Evolutionary conservation across 2,888 invertebrate species (phyloP).

Genomic region (Meghimatium bilineatum): DNA sequence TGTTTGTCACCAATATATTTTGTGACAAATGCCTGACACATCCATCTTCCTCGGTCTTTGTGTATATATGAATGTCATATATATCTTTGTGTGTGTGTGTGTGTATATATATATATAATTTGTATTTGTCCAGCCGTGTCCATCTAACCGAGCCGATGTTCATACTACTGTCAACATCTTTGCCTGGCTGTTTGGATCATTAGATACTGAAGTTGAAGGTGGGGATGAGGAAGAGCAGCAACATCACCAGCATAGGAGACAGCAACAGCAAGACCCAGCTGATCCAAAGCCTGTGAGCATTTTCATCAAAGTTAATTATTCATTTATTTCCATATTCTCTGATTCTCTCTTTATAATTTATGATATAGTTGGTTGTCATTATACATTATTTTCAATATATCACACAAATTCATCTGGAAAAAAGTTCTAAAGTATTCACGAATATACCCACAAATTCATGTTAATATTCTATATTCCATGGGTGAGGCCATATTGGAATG

Average conservation of each 20-base stretch:
- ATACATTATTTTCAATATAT: too few species aligned
- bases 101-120: not conserved
- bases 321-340: not conserved
- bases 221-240: constrained; percentile 33
- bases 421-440: too few species aligned
- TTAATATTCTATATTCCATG: too few species aligned
- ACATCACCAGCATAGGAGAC: constrained; percentile 2
- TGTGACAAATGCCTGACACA: too few species aligned
- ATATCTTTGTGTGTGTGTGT: too few species aligned
- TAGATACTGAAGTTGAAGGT: constrained; percentile 50
- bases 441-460: too few species aligned
- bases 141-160: constrained; percentile 42
- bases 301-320: not conserved
- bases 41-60: too few species aligned
- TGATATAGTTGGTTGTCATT: too few species aligned
- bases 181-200: constrained; percentile 54
- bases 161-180: constrained; percentile 45
- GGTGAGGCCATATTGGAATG: too few species aligned
- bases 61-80: too few species aligned
- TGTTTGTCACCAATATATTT: too few species aligned
- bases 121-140: constrained; percentile 33
- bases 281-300: constrained; percentile 52
- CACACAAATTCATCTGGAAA: too few species aligned
- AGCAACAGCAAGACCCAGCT: constrained; percentile 24
- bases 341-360: not conserved